phyloP scores from a whole-genome alignment of 2,797 vertebrate species.

The Eospalax fontanierii region DNA sequence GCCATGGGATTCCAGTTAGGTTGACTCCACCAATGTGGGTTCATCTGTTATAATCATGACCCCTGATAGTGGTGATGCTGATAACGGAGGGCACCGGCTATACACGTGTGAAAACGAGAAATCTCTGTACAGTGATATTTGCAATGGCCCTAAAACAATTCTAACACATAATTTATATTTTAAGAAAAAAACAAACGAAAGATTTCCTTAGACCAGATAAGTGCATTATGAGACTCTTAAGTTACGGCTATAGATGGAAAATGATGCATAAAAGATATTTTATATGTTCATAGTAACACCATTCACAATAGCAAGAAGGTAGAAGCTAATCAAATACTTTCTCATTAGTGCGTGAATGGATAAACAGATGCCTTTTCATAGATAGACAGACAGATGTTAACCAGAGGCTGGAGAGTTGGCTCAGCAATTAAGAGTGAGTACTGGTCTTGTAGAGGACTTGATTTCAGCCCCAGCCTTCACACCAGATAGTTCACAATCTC shows the following conservation, averaged over 20 bases:
- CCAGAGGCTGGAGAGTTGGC: too few relatives aligned
- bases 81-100: neutral
- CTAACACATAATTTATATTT: neutral
- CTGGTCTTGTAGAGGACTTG: too few relatives aligned
- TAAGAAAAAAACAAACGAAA: neutral
- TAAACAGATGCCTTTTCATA: neutral
- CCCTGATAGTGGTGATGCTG: neutral
- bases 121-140: neutral
- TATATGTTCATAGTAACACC: neutral
- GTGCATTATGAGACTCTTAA: neutral
- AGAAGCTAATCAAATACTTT: neutral
- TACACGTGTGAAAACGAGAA: neutral
- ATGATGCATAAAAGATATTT: neutral
- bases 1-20: neutral
- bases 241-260: slow-evolving; percentile 41
- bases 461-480: too few relatives aligned
- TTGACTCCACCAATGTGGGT: neutral
- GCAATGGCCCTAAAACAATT: neutral
- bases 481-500: too few relatives aligned
- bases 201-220: neutral
- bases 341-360: neutral
- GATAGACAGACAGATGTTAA: too few relatives aligned
- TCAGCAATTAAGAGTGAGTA: too few relatives aligned
- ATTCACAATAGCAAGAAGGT: neutral
- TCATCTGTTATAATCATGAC: neutral